phyloP scores from a whole-genome alignment of 1,140 invertebrate species.

The Matsumurasca onukii region DNA sequence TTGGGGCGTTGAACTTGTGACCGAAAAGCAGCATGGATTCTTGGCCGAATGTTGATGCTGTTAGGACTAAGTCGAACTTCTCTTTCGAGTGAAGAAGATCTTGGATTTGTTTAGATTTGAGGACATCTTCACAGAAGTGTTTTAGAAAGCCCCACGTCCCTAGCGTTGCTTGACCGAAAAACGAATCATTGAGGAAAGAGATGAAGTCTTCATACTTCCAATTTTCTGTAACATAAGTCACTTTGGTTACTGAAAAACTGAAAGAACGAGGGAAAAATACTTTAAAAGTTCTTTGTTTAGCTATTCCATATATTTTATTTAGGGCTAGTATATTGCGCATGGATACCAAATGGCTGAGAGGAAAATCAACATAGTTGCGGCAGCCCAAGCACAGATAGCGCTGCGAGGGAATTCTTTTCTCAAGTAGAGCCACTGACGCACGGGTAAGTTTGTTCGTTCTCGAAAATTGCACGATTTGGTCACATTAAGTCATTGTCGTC shows the following conservation, averaged over 20 bases:
- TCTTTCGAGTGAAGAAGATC: conserved; percentile 24
- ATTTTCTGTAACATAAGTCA: conserved; percentile 27
- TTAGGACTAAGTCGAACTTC: conserved; percentile 44
- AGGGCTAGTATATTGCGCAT: too few relatives aligned
- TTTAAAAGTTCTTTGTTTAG: too few relatives aligned
- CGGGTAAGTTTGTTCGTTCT: too few relatives aligned
- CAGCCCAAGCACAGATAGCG: too few relatives aligned
- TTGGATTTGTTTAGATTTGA: conserved; percentile 19
- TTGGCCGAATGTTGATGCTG: conserved; percentile 43
- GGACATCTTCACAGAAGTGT: conserved; percentile 18
- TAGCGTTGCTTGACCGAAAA: not conserved
- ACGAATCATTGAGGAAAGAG: not conserved
- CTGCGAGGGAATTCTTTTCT: too few relatives aligned
- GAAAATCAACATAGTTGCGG: too few relatives aligned
- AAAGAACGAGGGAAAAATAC: too few relatives aligned
- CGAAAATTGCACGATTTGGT: too few relatives aligned
- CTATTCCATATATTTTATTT: too few relatives aligned
- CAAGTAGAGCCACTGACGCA: too few relatives aligned
- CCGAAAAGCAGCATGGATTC: conserved; percentile 45
- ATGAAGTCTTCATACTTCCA: conserved; percentile 6
- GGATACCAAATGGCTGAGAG: too few relatives aligned
- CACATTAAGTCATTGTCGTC: too few relatives aligned
- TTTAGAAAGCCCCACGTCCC: not conserved
- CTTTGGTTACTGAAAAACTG: not conserved
- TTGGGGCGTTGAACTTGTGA: conserved; percentile 43